phyloP scores from a whole-genome alignment of 2,113 vertebrate species.

The Centropus bengalensis region DNA sequence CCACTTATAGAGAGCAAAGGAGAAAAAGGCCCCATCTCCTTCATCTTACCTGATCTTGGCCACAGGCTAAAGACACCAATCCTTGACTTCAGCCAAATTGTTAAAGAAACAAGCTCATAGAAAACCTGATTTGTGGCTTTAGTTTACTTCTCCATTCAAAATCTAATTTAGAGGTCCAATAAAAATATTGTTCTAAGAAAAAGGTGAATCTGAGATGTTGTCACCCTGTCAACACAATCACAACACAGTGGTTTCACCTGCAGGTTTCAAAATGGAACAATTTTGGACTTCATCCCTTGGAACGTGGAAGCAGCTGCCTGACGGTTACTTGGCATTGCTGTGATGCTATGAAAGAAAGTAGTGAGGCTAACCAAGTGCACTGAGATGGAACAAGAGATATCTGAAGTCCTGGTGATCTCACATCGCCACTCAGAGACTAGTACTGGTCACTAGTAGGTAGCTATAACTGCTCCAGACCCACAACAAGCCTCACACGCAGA shows the following conservation, averaged over 20 bases:
- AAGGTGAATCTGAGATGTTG: background rate
- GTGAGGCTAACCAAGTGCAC: background rate
- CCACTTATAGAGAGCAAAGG: background rate
- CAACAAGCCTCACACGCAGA: background rate
- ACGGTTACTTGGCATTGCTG: background rate
- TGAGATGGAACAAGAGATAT: background rate
- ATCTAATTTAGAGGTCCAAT: background rate
- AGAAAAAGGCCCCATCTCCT: background rate
- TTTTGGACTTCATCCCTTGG: background rate
- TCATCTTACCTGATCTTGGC: background rate
- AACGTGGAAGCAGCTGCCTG: background rate
- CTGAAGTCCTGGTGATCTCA: background rate
- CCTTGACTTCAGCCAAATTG: background rate
- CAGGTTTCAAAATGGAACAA: background rate
- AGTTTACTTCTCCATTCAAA: background rate
- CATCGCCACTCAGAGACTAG: background rate
- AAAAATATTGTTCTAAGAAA: background rate
- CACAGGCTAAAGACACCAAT: background rate
- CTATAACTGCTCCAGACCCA: background rate
- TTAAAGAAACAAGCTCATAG: background rate
- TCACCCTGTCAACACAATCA: background rate
- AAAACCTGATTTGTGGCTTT: background rate
- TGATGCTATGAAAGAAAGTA: background rate
- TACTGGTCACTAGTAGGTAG: background rate
- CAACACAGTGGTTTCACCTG: background rate